Percentiles rank a stretch among this genome's conserved stretches.
phyloP scores from a whole-genome alignment of 2,888 invertebrate species.

The Chloroclystis v-ata region DNA sequence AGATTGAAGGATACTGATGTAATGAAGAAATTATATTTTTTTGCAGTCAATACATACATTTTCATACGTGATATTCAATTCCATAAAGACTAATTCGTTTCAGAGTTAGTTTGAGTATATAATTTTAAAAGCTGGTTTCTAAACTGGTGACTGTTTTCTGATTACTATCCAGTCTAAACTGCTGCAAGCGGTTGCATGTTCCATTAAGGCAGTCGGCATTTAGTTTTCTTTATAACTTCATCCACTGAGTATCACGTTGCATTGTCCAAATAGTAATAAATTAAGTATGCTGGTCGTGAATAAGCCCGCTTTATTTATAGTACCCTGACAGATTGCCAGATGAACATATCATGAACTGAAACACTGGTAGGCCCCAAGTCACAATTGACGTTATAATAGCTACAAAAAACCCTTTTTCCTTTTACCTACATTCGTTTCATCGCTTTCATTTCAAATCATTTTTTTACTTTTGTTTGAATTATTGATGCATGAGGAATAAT shows the following conservation, averaged over 20 bases:
- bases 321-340: constrained; percentile 66
- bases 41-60: too few species aligned
- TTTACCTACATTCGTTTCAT: constrained; percentile 33
- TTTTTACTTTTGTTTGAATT: constrained; percentile 6
- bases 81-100: too few species aligned
- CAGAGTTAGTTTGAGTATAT: too few species aligned
- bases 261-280: constrained; percentile 68
- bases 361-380: constrained; percentile 49
- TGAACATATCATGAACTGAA: constrained; percentile 74
- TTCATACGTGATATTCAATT: too few species aligned
- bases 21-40: too few species aligned
- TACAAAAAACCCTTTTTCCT: constrained; percentile 20
- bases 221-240: constrained; percentile 3
- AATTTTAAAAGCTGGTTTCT: too few species aligned
- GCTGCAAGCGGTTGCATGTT: neutral
- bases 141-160: neutral
- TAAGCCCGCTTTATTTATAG: constrained; percentile 68
- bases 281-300: constrained; percentile 53
- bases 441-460: constrained; percentile 30
- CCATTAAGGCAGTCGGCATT: neutral
- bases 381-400: constrained; percentile 72
- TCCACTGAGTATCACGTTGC: constrained; percentile 21
- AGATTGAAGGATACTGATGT: too few species aligned
- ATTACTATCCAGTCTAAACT: neutral
- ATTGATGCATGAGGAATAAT: constrained; percentile 14